phyloP scores from a whole-genome alignment of 2,113 vertebrate genomes.

The Sarotherodon lohbergeri region DNA sequence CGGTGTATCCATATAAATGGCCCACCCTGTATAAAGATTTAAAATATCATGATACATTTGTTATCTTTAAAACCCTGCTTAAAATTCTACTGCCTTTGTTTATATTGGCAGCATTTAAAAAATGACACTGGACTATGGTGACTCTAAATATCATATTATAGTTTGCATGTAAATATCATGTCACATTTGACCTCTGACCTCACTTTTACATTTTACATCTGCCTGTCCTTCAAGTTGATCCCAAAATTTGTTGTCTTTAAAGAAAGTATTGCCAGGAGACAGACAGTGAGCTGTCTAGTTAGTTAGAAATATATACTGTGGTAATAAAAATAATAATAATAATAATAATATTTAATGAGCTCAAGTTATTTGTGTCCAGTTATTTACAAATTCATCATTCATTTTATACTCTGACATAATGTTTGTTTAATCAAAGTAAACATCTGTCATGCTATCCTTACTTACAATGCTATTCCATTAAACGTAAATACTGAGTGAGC shows the following conservation, averaged over 20 bases:
- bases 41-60: neutral
- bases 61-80: neutral
- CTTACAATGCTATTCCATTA: neutral
- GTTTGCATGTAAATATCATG: neutral
- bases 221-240: neutral
- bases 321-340: neutral
- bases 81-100: neutral
- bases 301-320: neutral
- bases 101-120: neutral
- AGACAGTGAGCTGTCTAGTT: neutral
- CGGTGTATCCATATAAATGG: no score
- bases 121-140: neutral
- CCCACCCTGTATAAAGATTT: neutral
- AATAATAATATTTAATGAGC: neutral
- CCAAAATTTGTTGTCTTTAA: neutral
- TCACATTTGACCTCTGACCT: neutral
- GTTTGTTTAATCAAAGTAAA: neutral
- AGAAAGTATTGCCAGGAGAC: neutral
- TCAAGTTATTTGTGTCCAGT: neutral
- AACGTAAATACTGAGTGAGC: neutral
- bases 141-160: neutral
- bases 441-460: neutral
- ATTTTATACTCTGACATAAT: neutral
- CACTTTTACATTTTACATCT: neutral
- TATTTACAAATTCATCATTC: neutral